Evolutionary conservation across 2,113 vertebrate genomes (phyloP), one percentile per base, ranked within the genome.

Genomic region (Halichoeres trimaculatus): DNA sequence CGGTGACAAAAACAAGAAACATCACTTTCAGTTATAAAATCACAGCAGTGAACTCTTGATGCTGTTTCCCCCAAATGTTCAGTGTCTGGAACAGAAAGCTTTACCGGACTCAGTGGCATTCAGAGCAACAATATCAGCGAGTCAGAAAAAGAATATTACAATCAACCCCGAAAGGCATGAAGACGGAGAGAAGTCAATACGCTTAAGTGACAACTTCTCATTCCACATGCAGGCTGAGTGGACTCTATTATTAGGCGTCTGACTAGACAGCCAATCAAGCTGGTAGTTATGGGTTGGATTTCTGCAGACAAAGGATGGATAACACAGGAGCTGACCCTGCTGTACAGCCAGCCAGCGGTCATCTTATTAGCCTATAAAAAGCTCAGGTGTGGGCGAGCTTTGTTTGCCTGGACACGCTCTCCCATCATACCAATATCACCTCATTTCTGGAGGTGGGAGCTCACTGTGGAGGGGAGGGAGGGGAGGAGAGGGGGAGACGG

Each of bases 281-380:
- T 70, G 70, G 67, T 89, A 85, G 90, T 88, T 79, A 86, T 56
- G 67, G 87, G 73, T 41, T 73, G 61, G 57, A 59, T 85, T 83
- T 65, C 73, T 84, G 80, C 74, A 79, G 70, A 69, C 56, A 56
- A 67, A 23, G 66, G 59, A 65, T 63, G 65, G 74, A 86, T 76
- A 82, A 67, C 80, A 81, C 54, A 56, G 61, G 19, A 69, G 66
- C 74, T 87, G 84, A 91, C 85, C 88, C 70, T 61, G 40, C 77
- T 80, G 80, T 35, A 62, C 78, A 69, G 74, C 62, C 78, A 80
- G 80, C 66, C 53, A 74, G 71, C 70, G 81, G 85, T 72, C 87
- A 89, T 78, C 86, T 89, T 92, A 93, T 92, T 91, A 91, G 86
- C 83, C 88, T 88, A 82, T 89, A 89, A 88, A 93, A 91, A 91